A percentile compares a stretch with the other conserved stretches of the same genome.
Conservation (phyloP, 1,140 invertebrate species). For the Diuraphis noxia region DNA sequence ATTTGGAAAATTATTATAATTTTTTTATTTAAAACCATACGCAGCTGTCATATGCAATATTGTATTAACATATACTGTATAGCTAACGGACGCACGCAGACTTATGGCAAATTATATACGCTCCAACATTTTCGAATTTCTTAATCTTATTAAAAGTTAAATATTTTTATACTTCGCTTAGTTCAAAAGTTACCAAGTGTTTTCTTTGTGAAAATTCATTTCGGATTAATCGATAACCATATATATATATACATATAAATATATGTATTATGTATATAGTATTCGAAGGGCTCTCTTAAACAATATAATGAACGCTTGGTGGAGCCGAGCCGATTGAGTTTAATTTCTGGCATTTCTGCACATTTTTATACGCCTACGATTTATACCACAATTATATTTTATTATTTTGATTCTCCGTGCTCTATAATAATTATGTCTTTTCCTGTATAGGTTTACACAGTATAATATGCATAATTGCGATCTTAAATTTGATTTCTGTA, state of each 20-base stretch:
- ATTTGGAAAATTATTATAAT: not conserved
- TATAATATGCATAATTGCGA: not conserved
- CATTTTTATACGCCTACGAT: not conserved
- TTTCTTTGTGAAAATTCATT: not conserved
- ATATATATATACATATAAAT: too few relatives aligned
- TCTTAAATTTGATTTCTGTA: not conserved
- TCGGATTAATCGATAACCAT: not conserved
- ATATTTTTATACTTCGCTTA: not conserved
- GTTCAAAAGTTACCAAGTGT: not conserved
- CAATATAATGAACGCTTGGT: not conserved
- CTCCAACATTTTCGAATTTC: not conserved
- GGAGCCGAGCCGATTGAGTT: not conserved
- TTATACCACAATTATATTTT: not conserved
- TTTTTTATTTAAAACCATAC: not conserved
- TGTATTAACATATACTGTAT: too few relatives aligned
- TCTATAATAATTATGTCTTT: not conserved
- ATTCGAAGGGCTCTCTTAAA: not conserved
- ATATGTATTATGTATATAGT: too few relatives aligned
- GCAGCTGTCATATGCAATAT: not conserved
- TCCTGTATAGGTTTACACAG: not conserved
- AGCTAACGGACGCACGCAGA: not conserved
- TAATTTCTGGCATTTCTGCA: not conserved
- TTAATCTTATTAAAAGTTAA: not conserved
- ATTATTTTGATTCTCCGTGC: not conserved
- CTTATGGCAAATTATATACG: not conserved